Conservation (phyloP, 2,113 vertebrate species). For the Alligator sinensis region DNA sequence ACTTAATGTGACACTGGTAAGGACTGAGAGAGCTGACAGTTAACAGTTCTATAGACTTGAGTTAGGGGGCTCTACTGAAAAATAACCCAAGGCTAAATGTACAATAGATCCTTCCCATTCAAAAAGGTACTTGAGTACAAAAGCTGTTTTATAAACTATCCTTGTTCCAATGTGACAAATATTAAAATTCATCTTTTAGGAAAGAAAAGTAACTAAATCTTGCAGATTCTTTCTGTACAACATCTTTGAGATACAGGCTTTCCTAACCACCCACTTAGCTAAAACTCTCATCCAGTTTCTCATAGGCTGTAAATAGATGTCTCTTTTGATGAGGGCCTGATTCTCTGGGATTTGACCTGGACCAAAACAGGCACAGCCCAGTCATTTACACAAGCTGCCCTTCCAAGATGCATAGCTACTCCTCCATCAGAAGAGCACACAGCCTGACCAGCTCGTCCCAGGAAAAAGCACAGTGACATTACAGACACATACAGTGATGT, state of each 20-base stretch:
- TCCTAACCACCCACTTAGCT: neutral
- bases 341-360: too few species aligned
- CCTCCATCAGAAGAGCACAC: too few species aligned
- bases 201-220: constrained; percentile 31
- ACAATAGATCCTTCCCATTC: constrained; percentile 34
- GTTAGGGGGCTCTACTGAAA: constrained; percentile 48
- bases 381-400: too few species aligned
- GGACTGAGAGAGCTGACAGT: constrained; percentile 39
- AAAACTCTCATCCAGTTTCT: neutral
- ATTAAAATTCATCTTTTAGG: neutral
- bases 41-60: constrained; percentile 44
- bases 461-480: too few species aligned
- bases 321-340: too few species aligned
- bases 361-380: too few species aligned
- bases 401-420: too few species aligned
- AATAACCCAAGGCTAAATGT: constrained; percentile 50
- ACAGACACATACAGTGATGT: too few species aligned
- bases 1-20: constrained; percentile 68
- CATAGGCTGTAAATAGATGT: too few species aligned
- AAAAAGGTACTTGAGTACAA: constrained; percentile 27
- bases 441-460: too few species aligned
- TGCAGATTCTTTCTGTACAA: neutral
- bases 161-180: neutral
- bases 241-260: neutral
- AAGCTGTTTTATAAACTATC: neutral